Conservation (phyloP, 2,113 vertebrate genomes). For the Callorhinus ursinus region DNA sequence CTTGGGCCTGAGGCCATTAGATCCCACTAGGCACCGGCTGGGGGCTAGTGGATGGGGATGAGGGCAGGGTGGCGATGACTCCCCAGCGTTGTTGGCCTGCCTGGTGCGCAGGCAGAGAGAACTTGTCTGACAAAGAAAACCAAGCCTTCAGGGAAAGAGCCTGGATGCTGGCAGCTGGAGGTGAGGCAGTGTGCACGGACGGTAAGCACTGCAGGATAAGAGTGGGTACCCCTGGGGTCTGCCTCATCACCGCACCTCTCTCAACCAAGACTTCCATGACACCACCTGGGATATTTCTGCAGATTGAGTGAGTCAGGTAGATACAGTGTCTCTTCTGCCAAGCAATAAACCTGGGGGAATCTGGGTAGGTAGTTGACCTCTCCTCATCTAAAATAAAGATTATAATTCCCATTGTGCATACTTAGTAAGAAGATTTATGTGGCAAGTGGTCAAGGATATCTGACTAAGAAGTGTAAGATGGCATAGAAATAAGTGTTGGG, state of each 20-base stretch:
- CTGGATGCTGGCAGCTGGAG: neutral
- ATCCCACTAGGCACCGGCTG: rapidly evolving
- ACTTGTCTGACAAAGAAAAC: neutral
- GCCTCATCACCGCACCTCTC: neutral
- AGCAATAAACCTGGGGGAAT: neutral
- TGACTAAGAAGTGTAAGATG: neutral
- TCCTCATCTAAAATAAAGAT: neutral
- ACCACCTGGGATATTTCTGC: neutral
- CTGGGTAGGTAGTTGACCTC: neutral
- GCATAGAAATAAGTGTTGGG: neutral
- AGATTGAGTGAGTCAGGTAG: neutral
- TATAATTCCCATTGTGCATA: neutral
- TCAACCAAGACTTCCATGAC: neutral
- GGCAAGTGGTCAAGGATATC: neutral
- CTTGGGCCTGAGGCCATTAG: neutral
- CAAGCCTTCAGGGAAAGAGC: neutral
- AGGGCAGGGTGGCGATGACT: neutral
- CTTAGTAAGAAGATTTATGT: neutral
- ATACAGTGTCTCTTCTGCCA: neutral
- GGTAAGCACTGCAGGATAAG: rapidly evolving
- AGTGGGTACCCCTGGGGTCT: neutral
- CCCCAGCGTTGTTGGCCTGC: neutral
- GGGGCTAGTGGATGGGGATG: neutral
- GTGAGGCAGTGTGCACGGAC: rapidly evolving
- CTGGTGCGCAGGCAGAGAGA: neutral